Evolutionary conservation across 92 coral and sea anemone genomes (phyloP).

Genomic region (Palythoa grandis): DNA sequence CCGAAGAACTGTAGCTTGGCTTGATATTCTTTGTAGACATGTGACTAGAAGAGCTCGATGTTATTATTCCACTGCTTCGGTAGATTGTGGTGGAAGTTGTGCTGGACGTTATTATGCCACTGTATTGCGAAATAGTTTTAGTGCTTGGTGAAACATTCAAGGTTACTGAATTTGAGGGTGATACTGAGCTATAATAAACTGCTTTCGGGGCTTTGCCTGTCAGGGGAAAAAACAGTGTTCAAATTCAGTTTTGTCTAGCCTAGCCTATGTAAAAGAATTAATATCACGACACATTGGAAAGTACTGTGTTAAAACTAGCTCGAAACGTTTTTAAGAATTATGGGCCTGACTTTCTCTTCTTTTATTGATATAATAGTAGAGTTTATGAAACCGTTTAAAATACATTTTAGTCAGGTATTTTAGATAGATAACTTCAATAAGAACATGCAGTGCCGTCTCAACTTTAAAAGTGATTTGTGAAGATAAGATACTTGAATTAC

Average conservation of each 20-base stretch:
- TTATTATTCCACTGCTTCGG: not conserved
- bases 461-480: no score
- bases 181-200: not conserved
- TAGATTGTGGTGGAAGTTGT: not conserved
- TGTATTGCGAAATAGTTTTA: not conserved
- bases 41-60: not conserved
- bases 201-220: conserved; percentile 20
- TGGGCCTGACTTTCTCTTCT: no score
- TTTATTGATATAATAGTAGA: no score
- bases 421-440: no score
- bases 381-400: not conserved
- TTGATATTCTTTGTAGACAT: not conserved
- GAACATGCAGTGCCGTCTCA: no score
- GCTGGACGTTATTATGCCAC: not conserved
- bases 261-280: no score
- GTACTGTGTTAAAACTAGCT: not conserved
- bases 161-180: not conserved
- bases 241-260: no score
- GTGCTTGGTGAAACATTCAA: not conserved
- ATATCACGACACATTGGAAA: no score
- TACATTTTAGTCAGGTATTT: no score
- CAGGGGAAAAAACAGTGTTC: not conserved
- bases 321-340: not conserved
- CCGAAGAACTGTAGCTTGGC: not conserved
- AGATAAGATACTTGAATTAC: no score